A percentile compares a stretch with the other conserved stretches of the same genome.
These are phyloP conservation scores for Luehdorfia chinensis DNA, from an alignment of 1,140 invertebrate genomes.

Conservation along the genomic window DNA sequence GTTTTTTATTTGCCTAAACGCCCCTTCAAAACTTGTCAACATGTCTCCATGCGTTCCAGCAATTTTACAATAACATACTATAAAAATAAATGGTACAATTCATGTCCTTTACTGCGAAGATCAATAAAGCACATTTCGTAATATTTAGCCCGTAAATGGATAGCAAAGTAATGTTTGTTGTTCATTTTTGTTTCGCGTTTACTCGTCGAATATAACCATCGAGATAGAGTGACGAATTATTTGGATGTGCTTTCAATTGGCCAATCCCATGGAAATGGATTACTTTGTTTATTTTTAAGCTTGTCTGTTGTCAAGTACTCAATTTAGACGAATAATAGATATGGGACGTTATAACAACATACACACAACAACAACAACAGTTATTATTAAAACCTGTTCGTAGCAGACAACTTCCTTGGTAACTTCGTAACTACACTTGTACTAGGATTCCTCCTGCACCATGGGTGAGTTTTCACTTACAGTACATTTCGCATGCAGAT, in stretches of 20 bases:
- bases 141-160: no score
- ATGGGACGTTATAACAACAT: no score
- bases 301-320: no score
- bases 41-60: constrained; percentile 43
- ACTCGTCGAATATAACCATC: constrained; percentile 62
- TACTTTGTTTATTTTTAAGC: constrained; percentile 29
- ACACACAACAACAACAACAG: no score
- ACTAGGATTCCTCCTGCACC: no score
- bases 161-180: constrained; percentile 30
- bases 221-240: constrained; percentile 49
- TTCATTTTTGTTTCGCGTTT: constrained; percentile 46
- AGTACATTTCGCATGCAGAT: no score
- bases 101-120: constrained; percentile 16
- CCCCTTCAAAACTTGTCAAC: constrained; percentile 65
- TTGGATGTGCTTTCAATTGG: constrained; percentile 53
- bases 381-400: no score
- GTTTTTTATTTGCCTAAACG: constrained; percentile 70
- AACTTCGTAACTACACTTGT: no score
- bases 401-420: no score
- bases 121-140: no score
- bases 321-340: no score
- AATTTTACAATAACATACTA: constrained; percentile 4
- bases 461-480: no score
- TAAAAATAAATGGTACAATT: constrained; percentile 5
- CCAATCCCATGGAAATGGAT: constrained; percentile 57